Percentiles rank a stretch among this genome's conserved stretches.
These are phyloP conservation scores for Ceratina japonica DNA, from an alignment of 1,140 invertebrate species.

Conservation along the genomic window DNA sequence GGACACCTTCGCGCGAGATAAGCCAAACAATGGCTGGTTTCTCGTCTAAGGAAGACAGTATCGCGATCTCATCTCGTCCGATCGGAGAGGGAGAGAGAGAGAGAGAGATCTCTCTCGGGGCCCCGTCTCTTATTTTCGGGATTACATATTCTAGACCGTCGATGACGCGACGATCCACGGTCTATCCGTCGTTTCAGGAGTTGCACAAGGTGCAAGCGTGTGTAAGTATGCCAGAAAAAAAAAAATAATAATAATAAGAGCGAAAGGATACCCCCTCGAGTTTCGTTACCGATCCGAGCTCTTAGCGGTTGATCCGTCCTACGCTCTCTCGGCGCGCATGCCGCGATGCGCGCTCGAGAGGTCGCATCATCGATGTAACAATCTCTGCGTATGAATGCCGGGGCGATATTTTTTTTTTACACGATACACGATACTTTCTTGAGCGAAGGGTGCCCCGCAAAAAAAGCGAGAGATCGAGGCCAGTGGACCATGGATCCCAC, in stretches of 20 bases:
- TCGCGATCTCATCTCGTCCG: conserved; percentile 60
- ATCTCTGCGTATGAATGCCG: conserved; percentile 62
- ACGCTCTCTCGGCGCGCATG: conserved; percentile 30
- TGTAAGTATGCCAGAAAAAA: neutral
- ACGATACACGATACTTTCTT: conserved; percentile 65
- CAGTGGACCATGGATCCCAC: conserved; percentile 63
- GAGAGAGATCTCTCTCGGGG: conserved; percentile 12
- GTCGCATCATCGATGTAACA: conserved; percentile 54
- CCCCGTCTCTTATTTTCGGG: conserved; percentile 32
- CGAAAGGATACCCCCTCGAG: neutral
- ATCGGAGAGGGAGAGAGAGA: conserved; percentile 45
- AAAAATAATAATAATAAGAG: neutral
- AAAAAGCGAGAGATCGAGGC: conserved; percentile 49
- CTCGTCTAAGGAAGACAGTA: conserved; percentile 59
- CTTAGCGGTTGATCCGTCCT: conserved; percentile 48
- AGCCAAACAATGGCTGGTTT: conserved; percentile 58
- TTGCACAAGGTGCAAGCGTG: neutral
- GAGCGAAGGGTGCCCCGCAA: conserved; percentile 35
- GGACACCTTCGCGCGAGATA: conserved; percentile 60
- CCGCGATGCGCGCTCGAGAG: conserved; percentile 20
- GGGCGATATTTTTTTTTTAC: conserved; percentile 52
- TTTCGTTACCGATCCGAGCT: neutral
- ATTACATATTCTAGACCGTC: conserved; percentile 22
- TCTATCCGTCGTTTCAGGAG: neutral
- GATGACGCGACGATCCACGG: neutral